Percentiles rank a stretch among this genome's conserved stretches.
phyloP scores from a whole-genome alignment of 2,888 invertebrate genomes.

The Microctonus hyperodae region DNA sequence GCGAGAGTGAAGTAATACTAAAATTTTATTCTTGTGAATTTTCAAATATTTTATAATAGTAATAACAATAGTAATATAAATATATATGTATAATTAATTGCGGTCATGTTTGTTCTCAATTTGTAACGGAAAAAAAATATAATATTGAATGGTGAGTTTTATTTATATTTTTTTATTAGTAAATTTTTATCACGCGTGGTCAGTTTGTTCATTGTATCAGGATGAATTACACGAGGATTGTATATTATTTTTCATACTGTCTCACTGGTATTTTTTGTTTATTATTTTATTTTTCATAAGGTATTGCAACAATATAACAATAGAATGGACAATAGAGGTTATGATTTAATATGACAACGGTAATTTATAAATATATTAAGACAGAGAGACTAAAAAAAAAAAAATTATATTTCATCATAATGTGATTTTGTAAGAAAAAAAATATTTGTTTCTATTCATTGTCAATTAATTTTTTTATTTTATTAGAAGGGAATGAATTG shows the following conservation, averaged over 20 bases:
- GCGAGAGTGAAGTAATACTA: too few relatives aligned
- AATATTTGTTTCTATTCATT: too few relatives aligned
- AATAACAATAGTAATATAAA: background rate
- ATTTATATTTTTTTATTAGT: background rate
- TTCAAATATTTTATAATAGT: too few relatives aligned
- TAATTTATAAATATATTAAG: background rate
- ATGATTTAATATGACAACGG: background rate
- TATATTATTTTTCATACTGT: constrained; percentile 1
- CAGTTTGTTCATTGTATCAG: constrained; percentile 8
- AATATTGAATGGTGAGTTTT: constrained; percentile 25
- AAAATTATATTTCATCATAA: too few relatives aligned
- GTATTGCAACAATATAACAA: background rate
- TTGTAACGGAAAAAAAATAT: background rate
- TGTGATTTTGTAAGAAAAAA: too few relatives aligned
- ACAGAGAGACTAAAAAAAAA: too few relatives aligned
- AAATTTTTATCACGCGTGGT: background rate
- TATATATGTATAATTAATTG: background rate
- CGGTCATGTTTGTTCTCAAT: background rate
- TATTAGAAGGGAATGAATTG: too few relatives aligned
- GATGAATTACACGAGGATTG: constrained; percentile 19
- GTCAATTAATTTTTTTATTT: too few relatives aligned
- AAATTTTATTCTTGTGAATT: too few relatives aligned
- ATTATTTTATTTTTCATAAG: background rate
- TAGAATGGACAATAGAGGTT: constrained; percentile 3
- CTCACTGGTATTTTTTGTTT: constrained; percentile 1